A percentile compares a stretch with the other conserved stretches of the same genome.
These are phyloP conservation scores for Hypomecis atomaria DNA, from an alignment of 2,888 invertebrate genomes.

Conservation along the genomic window DNA sequence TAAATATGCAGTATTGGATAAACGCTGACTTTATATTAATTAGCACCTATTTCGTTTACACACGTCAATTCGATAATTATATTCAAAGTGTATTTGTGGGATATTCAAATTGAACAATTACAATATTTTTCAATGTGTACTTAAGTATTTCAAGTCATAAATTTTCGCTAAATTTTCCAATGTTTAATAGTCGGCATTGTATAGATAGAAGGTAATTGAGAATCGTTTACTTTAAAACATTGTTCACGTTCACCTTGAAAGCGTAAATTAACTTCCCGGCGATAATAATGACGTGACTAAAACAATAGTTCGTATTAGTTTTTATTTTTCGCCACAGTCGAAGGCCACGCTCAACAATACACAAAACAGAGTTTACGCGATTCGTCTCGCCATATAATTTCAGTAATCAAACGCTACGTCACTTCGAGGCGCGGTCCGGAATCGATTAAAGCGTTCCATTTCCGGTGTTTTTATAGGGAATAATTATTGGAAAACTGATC, in stretches of 20 bases:
- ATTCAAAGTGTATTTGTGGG: not conserved
- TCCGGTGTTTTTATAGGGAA: slow-evolving; percentile 79
- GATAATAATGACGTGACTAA: slow-evolving; percentile 80
- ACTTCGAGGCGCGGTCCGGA: slow-evolving; percentile 75
- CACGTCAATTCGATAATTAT: not conserved
- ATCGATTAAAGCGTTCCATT: slow-evolving; percentile 82
- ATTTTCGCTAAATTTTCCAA: slow-evolving; percentile 19
- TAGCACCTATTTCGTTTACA: not conserved
- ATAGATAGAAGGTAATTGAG: slow-evolving; percentile 41
- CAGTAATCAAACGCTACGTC: slow-evolving; percentile 80
- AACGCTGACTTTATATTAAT: not conserved
- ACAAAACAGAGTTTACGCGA: slow-evolving; percentile 76
- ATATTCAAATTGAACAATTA: not conserved
- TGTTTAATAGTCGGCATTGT: slow-evolving; percentile 23
- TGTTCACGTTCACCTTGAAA: slow-evolving; percentile 76
- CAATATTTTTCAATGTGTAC: slow-evolving; percentile 1
- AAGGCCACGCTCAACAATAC: slow-evolving; percentile 78
- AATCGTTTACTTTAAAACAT: slow-evolving; percentile 50
- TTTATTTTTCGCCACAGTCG: slow-evolving; percentile 74
- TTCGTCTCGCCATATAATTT: slow-evolving; percentile 82
- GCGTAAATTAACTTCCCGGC: slow-evolving; percentile 77
- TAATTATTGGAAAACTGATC: slow-evolving; percentile 80
- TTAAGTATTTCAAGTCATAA: slow-evolving; percentile 17
- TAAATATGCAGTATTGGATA: not conserved
- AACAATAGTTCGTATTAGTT: slow-evolving; percentile 82